Percentiles rank a stretch among this genome's conserved stretches.
These are phyloP conservation scores for Gryon sp. DNA, from an alignment of 1,140 invertebrate species.

Conservation along the genomic window DNA sequence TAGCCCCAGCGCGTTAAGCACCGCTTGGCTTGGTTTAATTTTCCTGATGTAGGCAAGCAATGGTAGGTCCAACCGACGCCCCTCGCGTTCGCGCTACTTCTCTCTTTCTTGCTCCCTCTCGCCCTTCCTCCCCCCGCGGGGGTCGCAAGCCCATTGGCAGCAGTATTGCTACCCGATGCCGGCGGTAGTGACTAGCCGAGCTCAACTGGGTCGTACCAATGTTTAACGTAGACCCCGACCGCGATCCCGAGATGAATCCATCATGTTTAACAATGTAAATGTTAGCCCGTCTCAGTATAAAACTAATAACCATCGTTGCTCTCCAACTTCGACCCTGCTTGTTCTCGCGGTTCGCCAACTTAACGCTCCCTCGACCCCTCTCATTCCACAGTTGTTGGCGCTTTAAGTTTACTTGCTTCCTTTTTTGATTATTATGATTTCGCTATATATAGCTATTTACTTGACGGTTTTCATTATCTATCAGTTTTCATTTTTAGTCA, in stretches of 20 bases:
- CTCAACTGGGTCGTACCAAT: conserved; percentile 66
- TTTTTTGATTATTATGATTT: conserved; percentile 30
- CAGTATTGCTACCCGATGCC: conserved; percentile 63
- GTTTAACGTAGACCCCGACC: conserved; percentile 71
- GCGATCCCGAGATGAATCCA: conserved; percentile 75
- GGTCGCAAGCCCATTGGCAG: conserved; percentile 71
- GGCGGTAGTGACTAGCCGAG: conserved; percentile 55
- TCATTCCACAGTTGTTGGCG: not conserved
- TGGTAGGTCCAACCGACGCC: conserved; percentile 70
- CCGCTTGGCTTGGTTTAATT: conserved; percentile 80
- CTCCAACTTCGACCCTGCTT: conserved; percentile 63
- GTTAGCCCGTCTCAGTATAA: conserved; percentile 76
- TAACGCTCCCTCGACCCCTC: conserved; percentile 15
- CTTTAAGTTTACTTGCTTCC: conserved; percentile 35
- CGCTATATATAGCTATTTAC: not conserved
- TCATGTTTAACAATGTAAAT: conserved; percentile 80
- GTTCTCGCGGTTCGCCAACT: conserved; percentile 47
- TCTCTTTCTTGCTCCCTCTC: no score
- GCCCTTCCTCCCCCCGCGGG: conserved; percentile 67
- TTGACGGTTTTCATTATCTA: not conserved
- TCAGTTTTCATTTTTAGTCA: not conserved
- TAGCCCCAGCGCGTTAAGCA: conserved; percentile 79
- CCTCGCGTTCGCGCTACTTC: conserved; percentile 66
- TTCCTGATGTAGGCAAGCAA: conserved; percentile 79
- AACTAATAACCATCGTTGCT: conserved; percentile 75